Evolutionary conservation across 2,888 invertebrate species (phyloP), one percentile per base, ranked within the genome.

Genomic region (Tetragonisca angustula): DNA sequence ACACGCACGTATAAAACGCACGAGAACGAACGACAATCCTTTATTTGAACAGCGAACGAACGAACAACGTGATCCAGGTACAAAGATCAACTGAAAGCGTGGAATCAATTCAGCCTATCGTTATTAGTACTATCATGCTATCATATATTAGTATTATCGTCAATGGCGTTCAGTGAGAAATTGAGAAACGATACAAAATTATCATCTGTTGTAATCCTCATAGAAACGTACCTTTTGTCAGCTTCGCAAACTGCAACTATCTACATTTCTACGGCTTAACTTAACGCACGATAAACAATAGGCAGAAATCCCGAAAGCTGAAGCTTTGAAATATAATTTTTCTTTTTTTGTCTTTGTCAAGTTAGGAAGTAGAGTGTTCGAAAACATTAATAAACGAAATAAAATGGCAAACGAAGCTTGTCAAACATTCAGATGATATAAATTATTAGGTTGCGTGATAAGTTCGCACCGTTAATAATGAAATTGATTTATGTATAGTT

Each of bases 41-140:
- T 32, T 32, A 4, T 32, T 32, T 32, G 32, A 32, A 32, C 32
- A 32, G 32, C 32, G 32, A 32, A 32, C 52, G 62, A 73, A 68
- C 71, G 77, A 83, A 50, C 59, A 77, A 68, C 67, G 59, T 62
- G 36, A 67, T 81, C 36, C 86, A 87, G 87, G 81, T 86, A 86
- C 83, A 72, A 67, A 43, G 71, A 81, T 81, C 75, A 65, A 68
- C 67, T 62, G 32, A 52, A 80, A 81, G 70, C 78, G 21, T 61
- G 61, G 52, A 54, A 83, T n/a, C 64, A 69, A 81, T 73, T 79
- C 61, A 72, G 52, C 64, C 62, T n/a, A 36, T 74, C 36, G 9
- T 49, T 70, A 27, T 15, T 69, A 27, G 32, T 3, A 5, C 64
- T 43, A 54, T 15, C 32, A 11, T n/a, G n/a, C 27, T 27, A 27